These are phyloP conservation scores for Plestiodon gilberti DNA, from an alignment of 2,113 vertebrate genomes.

Conservation along the genomic window DNA sequence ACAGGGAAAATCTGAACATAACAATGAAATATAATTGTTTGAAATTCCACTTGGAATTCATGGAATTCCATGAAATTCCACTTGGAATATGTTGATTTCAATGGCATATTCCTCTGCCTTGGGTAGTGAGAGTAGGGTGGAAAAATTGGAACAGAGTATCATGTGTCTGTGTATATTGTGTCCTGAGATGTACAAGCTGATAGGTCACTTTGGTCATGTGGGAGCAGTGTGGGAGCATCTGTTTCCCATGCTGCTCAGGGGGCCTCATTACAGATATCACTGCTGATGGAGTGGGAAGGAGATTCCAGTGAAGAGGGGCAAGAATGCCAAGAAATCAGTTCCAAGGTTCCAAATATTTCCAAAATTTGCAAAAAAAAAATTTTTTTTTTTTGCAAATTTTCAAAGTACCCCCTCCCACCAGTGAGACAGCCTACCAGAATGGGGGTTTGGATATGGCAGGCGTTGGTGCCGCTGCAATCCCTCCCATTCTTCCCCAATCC, in stretches of 20 bases:
- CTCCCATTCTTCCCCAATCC: too few relatives aligned
- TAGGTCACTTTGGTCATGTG: not conserved
- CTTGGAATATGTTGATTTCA: constrained; percentile 45
- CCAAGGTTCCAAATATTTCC: too few relatives aligned
- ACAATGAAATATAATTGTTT: constrained; percentile 65
- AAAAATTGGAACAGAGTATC: not conserved
- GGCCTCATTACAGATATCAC: too few relatives aligned
- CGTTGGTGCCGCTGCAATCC: too few relatives aligned
- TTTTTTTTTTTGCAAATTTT: too few relatives aligned
- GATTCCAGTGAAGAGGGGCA: not conserved
- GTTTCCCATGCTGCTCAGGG: too few relatives aligned
- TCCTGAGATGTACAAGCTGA: not conserved
- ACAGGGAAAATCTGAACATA: constrained; percentile 43
- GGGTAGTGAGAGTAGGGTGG: not conserved
- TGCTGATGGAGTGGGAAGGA: not conserved
- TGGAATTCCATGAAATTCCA: constrained; percentile 69
- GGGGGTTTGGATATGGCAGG: too few relatives aligned
- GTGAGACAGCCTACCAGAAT: too few relatives aligned
- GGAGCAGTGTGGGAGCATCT: not conserved
- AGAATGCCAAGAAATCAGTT: not conserved
- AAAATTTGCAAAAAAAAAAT: too few relatives aligned
- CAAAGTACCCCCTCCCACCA: too few relatives aligned
- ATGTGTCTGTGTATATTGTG: not conserved
- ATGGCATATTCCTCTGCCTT: constrained; percentile 39
- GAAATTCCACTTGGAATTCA: constrained; percentile 60